Conservation (phyloP, 2,113 vertebrate species). For the Nansenia antarctica region DNA sequence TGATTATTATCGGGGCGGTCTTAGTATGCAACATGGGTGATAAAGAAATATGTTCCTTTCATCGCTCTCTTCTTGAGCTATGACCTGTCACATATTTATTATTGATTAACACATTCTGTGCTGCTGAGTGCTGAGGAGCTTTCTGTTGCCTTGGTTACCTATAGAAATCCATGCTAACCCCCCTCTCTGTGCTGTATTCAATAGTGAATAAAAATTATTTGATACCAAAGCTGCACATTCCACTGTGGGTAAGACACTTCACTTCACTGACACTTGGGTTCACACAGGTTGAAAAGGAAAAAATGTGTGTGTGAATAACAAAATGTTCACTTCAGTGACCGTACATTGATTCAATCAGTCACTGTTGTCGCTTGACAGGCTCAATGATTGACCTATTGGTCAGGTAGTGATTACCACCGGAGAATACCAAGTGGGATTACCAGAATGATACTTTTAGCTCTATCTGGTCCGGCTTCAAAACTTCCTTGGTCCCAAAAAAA, state of each 20-base stretch:
- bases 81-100: constrained; percentile 61
- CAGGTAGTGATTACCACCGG: no score
- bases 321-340: no score
- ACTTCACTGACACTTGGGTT: no score
- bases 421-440: no score
- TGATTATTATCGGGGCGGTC: constrained; percentile 24
- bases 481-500: no score
- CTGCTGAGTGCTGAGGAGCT: constrained; percentile 9
- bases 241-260: constrained; percentile 22
- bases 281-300: no score
- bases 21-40: constrained; percentile 45
- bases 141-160: constrained; percentile 53
- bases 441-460: no score
- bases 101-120: constrained; percentile 53
- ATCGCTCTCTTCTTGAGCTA: constrained; percentile 41
- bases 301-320: no score
- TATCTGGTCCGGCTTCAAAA: no score
- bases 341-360: no score
- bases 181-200: constrained; percentile 16
- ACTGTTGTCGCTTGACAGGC: no score
- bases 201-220: constrained; percentile 33
- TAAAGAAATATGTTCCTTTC: constrained; percentile 15
- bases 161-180: constrained; percentile 21
- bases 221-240: constrained; percentile 17
- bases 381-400: no score